phyloP scores from a whole-genome alignment of 2,113 vertebrate species.

The Turnix velox region DNA sequence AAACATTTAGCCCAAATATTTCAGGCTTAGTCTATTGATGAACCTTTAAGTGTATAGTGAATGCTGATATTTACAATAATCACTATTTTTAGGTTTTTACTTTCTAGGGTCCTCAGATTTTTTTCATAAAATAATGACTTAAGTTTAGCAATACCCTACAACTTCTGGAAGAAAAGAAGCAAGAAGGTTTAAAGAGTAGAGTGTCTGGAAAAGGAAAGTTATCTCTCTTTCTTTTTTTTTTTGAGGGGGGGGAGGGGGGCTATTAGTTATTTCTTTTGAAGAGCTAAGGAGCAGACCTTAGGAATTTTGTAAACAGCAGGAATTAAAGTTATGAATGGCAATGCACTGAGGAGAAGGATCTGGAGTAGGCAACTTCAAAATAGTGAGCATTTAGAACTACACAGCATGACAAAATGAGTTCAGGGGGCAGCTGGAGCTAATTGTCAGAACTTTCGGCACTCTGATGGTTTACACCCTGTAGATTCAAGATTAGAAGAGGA shows the following conservation, averaged over 20 bases:
- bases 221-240: not conserved
- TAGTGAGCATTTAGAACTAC: not conserved
- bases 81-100: not conserved
- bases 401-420: not conserved
- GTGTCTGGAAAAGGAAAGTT: not conserved
- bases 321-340: not conserved
- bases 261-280: not conserved
- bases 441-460: not conserved
- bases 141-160: not conserved
- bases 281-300: not conserved
- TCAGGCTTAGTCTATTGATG: not conserved
- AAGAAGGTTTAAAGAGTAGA: not conserved
- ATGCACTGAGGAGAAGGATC: not conserved
- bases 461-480: not conserved
- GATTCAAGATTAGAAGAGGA: not conserved
- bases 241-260: too few relatives aligned
- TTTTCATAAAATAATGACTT: not conserved
- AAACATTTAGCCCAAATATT: not conserved
- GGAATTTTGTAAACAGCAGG: not conserved
- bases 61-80: not conserved
- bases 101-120: not conserved
- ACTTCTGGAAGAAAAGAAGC: not conserved
- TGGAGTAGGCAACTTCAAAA: not conserved
- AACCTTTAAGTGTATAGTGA: not conserved
- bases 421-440: not conserved